Conservation (phyloP, 2,888 invertebrate genomes). For the Chrysopilus asiliformis region DNA sequence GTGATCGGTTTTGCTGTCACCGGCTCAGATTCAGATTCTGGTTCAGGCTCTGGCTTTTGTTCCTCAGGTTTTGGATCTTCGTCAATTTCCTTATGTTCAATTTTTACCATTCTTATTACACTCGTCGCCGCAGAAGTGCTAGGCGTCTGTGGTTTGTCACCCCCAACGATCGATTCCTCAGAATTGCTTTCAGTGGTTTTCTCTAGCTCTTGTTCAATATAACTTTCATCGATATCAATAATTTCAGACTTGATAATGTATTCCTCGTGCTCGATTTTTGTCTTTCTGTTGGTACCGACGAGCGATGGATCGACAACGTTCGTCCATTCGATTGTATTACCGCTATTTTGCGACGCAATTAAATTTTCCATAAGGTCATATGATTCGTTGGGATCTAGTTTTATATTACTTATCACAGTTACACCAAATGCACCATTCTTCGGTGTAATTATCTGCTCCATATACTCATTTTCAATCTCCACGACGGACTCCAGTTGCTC, state of each 20-base stretch:
- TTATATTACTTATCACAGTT: slow-evolving; percentile 35
- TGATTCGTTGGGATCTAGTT: slow-evolving; percentile 33
- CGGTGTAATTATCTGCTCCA: not conserved
- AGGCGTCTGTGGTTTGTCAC: slow-evolving; percentile 6
- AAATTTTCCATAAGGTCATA: slow-evolving; percentile 33
- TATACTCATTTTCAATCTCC: not conserved
- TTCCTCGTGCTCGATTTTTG: slow-evolving; percentile 14
- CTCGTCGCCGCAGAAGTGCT: slow-evolving; percentile 26
- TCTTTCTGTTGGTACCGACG: too few relatives aligned
- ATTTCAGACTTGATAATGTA: slow-evolving; percentile 9
- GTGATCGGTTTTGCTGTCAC: not conserved
- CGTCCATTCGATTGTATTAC: too few relatives aligned
- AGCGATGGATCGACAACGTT: too few relatives aligned
- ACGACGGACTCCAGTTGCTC: slow-evolving; percentile 5
- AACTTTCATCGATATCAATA: slow-evolving; percentile 7
- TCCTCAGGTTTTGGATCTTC: too few relatives aligned
- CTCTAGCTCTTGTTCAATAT: slow-evolving; percentile 1
- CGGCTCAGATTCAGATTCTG: too few relatives aligned
- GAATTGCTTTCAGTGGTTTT: slow-evolving; percentile 1
- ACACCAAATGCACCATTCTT: slow-evolving; percentile 18
- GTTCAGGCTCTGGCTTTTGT: too few relatives aligned
- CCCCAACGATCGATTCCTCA: slow-evolving; percentile 9
- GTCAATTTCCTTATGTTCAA: not conserved
- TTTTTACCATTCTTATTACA: slow-evolving; percentile 31
- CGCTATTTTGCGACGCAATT: too few relatives aligned